phyloP scores from a whole-genome alignment of 2,797 vertebrate genomes.

The Pangasius larnaudii region DNA sequence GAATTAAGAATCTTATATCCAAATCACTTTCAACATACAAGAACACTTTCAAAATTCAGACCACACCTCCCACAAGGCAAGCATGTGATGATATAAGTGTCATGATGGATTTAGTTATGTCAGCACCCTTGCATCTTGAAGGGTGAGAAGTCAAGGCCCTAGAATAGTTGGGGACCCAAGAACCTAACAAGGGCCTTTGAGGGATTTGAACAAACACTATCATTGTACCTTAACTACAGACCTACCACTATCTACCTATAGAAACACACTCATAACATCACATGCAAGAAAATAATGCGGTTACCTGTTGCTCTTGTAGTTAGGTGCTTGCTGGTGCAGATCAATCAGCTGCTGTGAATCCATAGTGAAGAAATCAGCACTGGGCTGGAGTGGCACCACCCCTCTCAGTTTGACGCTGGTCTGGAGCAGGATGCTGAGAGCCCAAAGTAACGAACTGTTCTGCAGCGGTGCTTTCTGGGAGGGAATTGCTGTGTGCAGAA shows the following conservation, averaged over 20 bases:
- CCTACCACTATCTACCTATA: background rate
- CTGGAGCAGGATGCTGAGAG: constrained; percentile 78
- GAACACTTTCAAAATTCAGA: background rate
- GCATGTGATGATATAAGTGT: background rate
- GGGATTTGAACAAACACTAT: background rate
- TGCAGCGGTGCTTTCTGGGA: constrained; percentile 63
- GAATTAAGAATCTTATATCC: background rate
- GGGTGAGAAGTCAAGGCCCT: background rate
- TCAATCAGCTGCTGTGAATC: constrained; percentile 65
- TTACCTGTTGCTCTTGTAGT: constrained; percentile 70
- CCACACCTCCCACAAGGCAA: background rate
- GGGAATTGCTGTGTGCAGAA: constrained; percentile 75
- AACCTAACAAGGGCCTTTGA: background rate
- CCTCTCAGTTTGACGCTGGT: constrained; percentile 74
- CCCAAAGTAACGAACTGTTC: constrained; percentile 79
- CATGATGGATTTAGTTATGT: background rate
- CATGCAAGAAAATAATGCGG: background rate
- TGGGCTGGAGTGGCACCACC: constrained; percentile 68
- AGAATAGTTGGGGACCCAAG: too few species aligned
- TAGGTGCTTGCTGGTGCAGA: constrained; percentile 60
- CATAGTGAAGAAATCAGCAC: constrained; percentile 66
- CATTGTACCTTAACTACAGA: background rate
- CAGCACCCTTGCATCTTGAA: background rate
- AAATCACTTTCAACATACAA: background rate
- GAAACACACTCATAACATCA: background rate